Conservation (phyloP, 92 coral and sea anemone genomes). For the Galaxea fascicularis region DNA sequence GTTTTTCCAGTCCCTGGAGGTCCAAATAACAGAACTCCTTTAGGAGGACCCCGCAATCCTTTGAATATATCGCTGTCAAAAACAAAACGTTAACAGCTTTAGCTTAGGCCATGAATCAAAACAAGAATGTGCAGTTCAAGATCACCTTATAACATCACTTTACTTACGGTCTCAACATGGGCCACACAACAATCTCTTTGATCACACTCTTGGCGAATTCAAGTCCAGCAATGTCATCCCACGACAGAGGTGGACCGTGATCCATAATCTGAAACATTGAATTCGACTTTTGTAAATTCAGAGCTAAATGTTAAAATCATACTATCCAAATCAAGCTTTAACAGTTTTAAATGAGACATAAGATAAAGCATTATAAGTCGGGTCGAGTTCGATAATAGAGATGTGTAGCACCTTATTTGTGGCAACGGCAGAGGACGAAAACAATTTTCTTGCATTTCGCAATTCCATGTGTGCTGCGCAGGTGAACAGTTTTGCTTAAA, state of each 20-base stretch:
- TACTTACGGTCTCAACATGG: constrained; percentile 99
- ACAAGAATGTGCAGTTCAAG: too few relatives aligned
- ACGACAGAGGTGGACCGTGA: constrained; percentile 92
- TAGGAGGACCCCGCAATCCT: constrained; percentile 97
- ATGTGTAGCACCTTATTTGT: too few relatives aligned
- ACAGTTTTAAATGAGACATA: too few relatives aligned
- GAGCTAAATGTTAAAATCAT: background rate
- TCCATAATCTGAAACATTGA: constrained; percentile 85
- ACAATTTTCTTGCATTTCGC: too few relatives aligned
- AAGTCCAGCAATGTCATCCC: constrained; percentile 98
- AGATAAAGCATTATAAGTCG: too few relatives aligned
- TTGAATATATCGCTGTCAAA: constrained; percentile 71
- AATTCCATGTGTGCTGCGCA: too few relatives aligned
- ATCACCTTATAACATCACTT: background rate
- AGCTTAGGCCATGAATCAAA: background rate
- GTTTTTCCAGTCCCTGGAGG: constrained; percentile 99
- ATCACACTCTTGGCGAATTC: constrained; percentile 97
- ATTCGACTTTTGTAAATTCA: background rate
- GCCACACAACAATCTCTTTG: constrained; percentile 99
- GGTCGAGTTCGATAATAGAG: too few relatives aligned
- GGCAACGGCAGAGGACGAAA: too few relatives aligned
- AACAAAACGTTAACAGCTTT: background rate
- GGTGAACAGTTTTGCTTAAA: too few relatives aligned
- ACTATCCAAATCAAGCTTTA: too few relatives aligned
- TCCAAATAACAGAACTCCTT: constrained; percentile 94